Percentiles rank a stretch among this genome's conserved stretches.
Evolutionary conservation across 2,888 invertebrate species (phyloP).

Genomic region (Ectemnius cavifrons): DNA sequence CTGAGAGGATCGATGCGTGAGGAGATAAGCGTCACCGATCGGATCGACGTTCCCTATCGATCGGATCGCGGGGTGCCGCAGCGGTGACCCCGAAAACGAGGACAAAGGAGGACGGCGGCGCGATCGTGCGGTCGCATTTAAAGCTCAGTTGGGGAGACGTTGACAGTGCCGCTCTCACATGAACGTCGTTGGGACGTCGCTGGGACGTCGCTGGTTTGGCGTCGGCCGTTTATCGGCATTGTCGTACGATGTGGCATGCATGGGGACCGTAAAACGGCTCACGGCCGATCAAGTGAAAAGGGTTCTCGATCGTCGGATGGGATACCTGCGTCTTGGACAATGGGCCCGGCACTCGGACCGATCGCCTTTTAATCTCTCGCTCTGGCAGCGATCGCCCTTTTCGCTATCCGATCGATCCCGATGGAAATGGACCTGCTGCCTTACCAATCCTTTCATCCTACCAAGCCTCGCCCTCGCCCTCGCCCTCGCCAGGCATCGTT

Average conservation of each 20-base stretch:
- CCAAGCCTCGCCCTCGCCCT: constrained; percentile 17
- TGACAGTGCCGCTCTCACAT: constrained; percentile 34
- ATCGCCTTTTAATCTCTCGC: constrained; percentile 60
- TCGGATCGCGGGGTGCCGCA: constrained; percentile 14
- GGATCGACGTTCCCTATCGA: constrained; percentile 36
- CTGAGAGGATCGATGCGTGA: constrained; percentile 34
- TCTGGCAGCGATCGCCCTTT: constrained; percentile 33
- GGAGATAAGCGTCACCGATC: constrained; percentile 17
- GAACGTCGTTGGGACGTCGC: constrained; percentile 18
- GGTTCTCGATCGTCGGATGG: constrained; percentile 28
- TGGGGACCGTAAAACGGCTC: not conserved
- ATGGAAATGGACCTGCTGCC: constrained; percentile 64
- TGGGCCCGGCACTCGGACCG: constrained; percentile 46
- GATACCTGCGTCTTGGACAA: constrained; percentile 48
- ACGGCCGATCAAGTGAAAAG: constrained; percentile 49
- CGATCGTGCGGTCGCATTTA: not conserved
- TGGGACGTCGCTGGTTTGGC: not conserved
- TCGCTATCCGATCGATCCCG: constrained; percentile 27
- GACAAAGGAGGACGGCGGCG: constrained; percentile 18
- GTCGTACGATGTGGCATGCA: constrained; percentile 10
- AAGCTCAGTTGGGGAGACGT: constrained; percentile 14
- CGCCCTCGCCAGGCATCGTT: too few species aligned
- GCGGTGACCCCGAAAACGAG: not conserved
- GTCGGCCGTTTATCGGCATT: constrained; percentile 22
- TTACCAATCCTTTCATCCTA: constrained; percentile 16